These are phyloP conservation scores for Pelosia muscerda DNA, from an alignment of 2,888 invertebrate species.

Conservation along the genomic window DNA sequence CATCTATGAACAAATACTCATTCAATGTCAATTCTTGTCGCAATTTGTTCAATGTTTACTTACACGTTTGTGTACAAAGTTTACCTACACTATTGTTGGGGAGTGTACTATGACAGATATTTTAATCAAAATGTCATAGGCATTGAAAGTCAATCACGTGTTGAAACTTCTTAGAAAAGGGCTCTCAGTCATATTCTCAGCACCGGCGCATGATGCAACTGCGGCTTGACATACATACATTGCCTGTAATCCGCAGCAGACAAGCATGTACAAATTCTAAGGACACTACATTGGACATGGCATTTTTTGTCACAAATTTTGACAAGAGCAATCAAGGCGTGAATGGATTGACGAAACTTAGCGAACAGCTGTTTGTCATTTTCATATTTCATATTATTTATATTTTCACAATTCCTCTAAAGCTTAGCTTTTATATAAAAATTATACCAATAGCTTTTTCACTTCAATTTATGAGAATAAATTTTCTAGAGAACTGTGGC, in stretches of 20 bases:
- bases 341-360: slow-evolving; percentile 54
- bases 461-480: not conserved
- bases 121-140: slow-evolving; percentile 24
- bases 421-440: slow-evolving; percentile 27
- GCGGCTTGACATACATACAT: slow-evolving; percentile 80
- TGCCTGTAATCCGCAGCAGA: slow-evolving; percentile 64
- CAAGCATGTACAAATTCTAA: slow-evolving; percentile 58
- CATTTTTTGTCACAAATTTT: slow-evolving; percentile 60
- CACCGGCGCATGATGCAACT: slow-evolving; percentile 70
- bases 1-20: slow-evolving; percentile 19
- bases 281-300: slow-evolving; percentile 51
- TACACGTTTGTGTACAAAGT: slow-evolving; percentile 10
- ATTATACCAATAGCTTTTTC: not conserved
- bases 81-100: slow-evolving; percentile 20
- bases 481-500: not conserved
- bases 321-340: slow-evolving; percentile 52
- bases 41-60: slow-evolving; percentile 25
- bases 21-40: slow-evolving; percentile 7
- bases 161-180: slow-evolving; percentile 71
- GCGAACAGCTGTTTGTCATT: slow-evolving; percentile 40
- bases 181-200: slow-evolving; percentile 73
- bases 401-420: not conserved
- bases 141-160: slow-evolving; percentile 49
- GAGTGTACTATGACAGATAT: slow-evolving; percentile 22
- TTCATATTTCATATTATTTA: not conserved